Evolutionary conservation across 1,140 invertebrate genomes (phyloP).

Genomic region (Pemphigus obesinymphae): DNA sequence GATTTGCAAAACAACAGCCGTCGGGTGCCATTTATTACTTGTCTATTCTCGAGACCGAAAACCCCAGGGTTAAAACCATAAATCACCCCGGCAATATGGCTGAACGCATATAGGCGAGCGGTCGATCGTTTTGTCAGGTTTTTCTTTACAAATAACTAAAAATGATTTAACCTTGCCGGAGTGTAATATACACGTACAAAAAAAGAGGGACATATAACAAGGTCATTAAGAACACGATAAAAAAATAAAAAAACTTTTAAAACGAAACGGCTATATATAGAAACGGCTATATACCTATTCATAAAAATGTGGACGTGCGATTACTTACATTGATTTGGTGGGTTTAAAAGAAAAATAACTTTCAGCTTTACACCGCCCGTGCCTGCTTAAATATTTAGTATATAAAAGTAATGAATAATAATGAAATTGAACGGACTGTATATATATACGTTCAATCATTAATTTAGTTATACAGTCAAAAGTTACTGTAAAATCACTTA

Average conservation of each 20-base stretch:
- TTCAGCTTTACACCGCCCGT: too few species aligned
- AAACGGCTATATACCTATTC: neutral
- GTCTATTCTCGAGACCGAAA: constrained; percentile 36
- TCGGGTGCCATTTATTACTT: constrained; percentile 35
- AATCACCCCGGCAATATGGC: constrained; percentile 37
- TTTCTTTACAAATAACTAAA: constrained; percentile 24
- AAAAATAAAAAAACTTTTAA: neutral
- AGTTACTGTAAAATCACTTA: too few species aligned
- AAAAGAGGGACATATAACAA: constrained; percentile 10
- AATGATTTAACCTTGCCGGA: constrained; percentile 23
- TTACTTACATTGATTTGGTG: neutral
- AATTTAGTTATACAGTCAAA: too few species aligned
- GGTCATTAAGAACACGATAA: neutral
- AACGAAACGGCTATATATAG: neutral
- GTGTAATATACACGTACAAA: neutral
- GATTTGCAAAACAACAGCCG: constrained; percentile 40
- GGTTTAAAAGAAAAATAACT: too few species aligned
- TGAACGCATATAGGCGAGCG: constrained; percentile 1
- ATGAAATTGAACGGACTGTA: too few species aligned
- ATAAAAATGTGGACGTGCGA: neutral
- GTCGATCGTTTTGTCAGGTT: constrained; percentile 37
- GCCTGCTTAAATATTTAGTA: too few species aligned
- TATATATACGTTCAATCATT: too few species aligned
- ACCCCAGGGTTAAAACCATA: constrained; percentile 1
- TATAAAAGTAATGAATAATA: too few species aligned